Conservation (phyloP, 2,888 invertebrate species). For the Temnothorax rugatulus region DNA sequence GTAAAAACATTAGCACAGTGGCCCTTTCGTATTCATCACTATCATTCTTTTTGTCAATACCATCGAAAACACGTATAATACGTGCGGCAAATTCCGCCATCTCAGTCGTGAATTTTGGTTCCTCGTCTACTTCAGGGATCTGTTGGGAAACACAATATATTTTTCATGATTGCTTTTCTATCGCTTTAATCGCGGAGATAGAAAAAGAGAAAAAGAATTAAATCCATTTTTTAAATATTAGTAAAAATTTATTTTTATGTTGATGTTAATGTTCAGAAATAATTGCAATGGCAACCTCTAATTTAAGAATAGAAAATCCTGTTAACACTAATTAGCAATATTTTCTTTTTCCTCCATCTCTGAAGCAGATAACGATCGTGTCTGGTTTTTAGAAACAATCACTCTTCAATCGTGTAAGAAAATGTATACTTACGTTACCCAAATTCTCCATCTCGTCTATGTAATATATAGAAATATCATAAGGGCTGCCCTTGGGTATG, state of each 20-base stretch:
- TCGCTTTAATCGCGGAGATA: neutral
- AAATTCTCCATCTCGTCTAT: constrained; percentile 86
- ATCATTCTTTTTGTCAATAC: constrained; percentile 86
- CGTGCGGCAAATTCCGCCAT: constrained; percentile 88
- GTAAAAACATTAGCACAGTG: constrained; percentile 95
- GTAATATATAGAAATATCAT: constrained; percentile 89
- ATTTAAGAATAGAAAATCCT: constrained; percentile 2
- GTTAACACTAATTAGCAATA: neutral
- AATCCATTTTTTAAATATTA: neutral
- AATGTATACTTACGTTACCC: constrained; percentile 75
- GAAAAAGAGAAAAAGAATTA: neutral
- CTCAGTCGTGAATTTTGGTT: constrained; percentile 89
- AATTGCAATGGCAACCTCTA: neutral
- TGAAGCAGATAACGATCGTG: neutral
- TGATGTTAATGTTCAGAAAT: neutral
- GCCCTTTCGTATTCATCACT: constrained; percentile 85
- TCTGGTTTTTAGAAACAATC: neutral
- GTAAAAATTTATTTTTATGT: neutral
- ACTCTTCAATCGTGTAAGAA: neutral
- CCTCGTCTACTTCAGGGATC: constrained; percentile 87
- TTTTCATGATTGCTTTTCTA: neutral
- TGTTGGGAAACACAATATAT: constrained; percentile 16
- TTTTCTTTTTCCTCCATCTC: neutral
- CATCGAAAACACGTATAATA: constrained; percentile 89
- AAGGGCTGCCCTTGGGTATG: constrained; percentile 87